Conservation (phyloP, 35 echinoderm and acorn worm genomes). For the Eucidaris tribuloides region DNA sequence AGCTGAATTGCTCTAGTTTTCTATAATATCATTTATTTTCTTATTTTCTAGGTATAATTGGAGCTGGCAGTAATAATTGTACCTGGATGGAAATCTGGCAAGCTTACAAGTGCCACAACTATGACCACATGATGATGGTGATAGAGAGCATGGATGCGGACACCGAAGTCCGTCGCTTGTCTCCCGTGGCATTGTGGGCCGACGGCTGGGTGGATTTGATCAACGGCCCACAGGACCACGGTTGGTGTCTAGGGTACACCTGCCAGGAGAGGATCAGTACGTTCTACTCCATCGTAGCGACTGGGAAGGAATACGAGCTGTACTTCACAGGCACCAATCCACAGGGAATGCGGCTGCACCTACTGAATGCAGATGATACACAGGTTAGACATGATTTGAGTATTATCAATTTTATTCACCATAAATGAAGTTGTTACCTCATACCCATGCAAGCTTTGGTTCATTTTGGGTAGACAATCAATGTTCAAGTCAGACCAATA, state of each 20-base stretch:
- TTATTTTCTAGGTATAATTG: slow-evolving; percentile 63
- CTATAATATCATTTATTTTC: no score
- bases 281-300: slow-evolving; percentile 55
- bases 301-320: slow-evolving; percentile 46
- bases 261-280: slow-evolving; percentile 82
- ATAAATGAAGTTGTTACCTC: no score
- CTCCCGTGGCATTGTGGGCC: slow-evolving; percentile 46
- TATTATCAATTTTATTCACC: no score
- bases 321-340: slow-evolving; percentile 74
- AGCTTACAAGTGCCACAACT: slow-evolving; percentile 61
- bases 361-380: slow-evolving; percentile 40
- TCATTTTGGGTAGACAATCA: no score
- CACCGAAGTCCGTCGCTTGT: slow-evolving; percentile 58
- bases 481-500: no score
- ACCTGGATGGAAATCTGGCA: slow-evolving; percentile 46
- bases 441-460: no score
- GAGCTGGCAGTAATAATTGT: slow-evolving; percentile 31
- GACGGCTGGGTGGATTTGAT: slow-evolving; percentile 64
- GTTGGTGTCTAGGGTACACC: slow-evolving; percentile 77
- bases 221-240: slow-evolving; percentile 74
- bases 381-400: no score
- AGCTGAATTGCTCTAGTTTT: no score
- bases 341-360: slow-evolving; percentile 48
- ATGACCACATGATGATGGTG: slow-evolving; percentile 63
- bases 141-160: slow-evolving; percentile 79